Evolutionary conservation across 1,140 invertebrate species (phyloP).

Genomic region (Rhopalosiphum maidis): DNA sequence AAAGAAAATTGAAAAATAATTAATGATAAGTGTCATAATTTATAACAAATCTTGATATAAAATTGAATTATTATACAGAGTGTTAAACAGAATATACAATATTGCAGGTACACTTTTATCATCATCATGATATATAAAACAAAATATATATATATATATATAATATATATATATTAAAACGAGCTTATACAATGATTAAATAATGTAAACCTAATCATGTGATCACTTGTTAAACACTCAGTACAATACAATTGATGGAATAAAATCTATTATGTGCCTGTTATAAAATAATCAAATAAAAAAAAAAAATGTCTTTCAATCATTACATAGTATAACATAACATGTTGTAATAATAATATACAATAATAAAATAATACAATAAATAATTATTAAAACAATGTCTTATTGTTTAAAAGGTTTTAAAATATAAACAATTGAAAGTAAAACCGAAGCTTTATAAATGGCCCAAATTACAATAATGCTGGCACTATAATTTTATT

Average conservation of each 20-base stretch:
- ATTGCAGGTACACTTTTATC: background rate
- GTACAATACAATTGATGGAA: background rate
- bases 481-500: conserved; percentile 34
- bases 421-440: conserved; percentile 27
- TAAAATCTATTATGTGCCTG: background rate
- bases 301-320: conserved; percentile 7
- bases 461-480: conserved; percentile 40
- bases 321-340: background rate
- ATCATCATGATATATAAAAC: background rate
- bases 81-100: background rate
- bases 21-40: background rate
- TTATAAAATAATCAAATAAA: background rate
- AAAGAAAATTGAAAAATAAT: conserved; percentile 12
- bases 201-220: background rate
- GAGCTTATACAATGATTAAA: background rate
- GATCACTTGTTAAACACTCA: background rate
- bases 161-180: background rate
- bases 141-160: conserved; percentile 12
- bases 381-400: conserved; percentile 12
- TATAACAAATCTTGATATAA: conserved; percentile 17
- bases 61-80: background rate
- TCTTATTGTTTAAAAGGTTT: background rate
- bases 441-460: background rate
- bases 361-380: background rate
- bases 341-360: conserved; percentile 6